These are phyloP conservation scores for Takifugu flavidus DNA, from an alignment of 2,113 vertebrate species.

Conservation along the genomic window DNA sequence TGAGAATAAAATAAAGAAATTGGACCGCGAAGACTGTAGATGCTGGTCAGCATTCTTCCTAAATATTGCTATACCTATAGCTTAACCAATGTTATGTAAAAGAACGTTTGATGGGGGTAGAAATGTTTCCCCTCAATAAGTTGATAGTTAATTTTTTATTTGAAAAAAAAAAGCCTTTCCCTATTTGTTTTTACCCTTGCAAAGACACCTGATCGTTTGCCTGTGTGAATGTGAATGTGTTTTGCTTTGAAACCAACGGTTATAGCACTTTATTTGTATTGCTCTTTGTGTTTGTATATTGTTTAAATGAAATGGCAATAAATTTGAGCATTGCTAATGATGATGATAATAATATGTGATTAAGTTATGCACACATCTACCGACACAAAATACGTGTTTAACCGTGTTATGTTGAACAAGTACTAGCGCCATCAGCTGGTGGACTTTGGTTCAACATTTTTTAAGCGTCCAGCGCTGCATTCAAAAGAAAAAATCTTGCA, in stretches of 20 bases:
- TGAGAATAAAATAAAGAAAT: conserved; percentile 3
- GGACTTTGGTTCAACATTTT: neutral
- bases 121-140: too few species aligned
- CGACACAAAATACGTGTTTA: too few species aligned
- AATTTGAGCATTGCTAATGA: conserved; percentile 50
- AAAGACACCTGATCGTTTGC: conserved; percentile 16
- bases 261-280: conserved; percentile 67
- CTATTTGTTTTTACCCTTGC: neutral
- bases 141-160: neutral
- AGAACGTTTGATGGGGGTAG: too few species aligned
- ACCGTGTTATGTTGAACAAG: neutral
- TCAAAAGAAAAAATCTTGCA: conserved; percentile 25
- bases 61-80: neutral
- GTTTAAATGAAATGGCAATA: conserved; percentile 26
- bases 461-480: conserved; percentile 8
- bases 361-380: neutral
- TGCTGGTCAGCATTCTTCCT: conserved; percentile 7
- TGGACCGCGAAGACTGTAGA: conserved; percentile 13
- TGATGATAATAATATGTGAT: neutral
- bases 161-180: conserved; percentile 1
- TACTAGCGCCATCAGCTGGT: conserved; percentile 31
- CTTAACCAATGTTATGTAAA: too few species aligned
- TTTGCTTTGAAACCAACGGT: conserved; percentile 37
- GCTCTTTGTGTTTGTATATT: conserved; percentile 37
- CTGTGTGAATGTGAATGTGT: conserved; percentile 17